Evolutionary conservation across 2,797 vertebrate species (phyloP).

Genomic region (Gobio occitaniae): DNA sequence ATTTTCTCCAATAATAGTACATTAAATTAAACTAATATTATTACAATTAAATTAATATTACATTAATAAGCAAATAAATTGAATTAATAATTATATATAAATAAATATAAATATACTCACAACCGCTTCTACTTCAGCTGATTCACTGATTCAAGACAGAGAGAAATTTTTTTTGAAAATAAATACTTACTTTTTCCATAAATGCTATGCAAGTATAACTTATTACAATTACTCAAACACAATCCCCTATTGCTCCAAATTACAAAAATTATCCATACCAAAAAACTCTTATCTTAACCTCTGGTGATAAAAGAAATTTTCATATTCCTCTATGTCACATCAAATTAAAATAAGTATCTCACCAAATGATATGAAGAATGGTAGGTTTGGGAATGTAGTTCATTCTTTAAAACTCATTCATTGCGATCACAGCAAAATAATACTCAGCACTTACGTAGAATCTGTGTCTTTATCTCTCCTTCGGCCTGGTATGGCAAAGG

Average conservation of each 20-base stretch:
- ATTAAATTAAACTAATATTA: not conserved
- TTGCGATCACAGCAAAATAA: not conserved
- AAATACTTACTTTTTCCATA: not conserved
- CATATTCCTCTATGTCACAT: not conserved
- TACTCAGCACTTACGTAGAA: conserved; percentile 85
- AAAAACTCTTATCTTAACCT: not conserved
- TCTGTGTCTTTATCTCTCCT: conserved; percentile 96
- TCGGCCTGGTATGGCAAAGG: conserved; percentile 91
- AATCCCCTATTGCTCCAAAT: not conserved
- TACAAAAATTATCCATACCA: not conserved
- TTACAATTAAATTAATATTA: not conserved
- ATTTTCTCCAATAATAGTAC: not conserved
- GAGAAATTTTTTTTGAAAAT: conserved; percentile 31
- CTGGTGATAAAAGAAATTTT: not conserved
- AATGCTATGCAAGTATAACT: not conserved
- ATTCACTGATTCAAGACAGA: conserved; percentile 83
- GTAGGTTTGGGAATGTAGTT: not conserved
- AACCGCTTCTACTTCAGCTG: conserved; percentile 91
- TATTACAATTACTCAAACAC: not conserved
- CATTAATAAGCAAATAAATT: not conserved
- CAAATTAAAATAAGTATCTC: not conserved
- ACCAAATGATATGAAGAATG: not conserved
- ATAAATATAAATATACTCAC: conserved; percentile 78
- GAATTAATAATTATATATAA: not conserved
- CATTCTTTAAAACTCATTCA: not conserved